These are phyloP conservation scores for Neodiprion virginianus DNA, from an alignment of 1,140 invertebrate genomes.

Conservation along the genomic window DNA sequence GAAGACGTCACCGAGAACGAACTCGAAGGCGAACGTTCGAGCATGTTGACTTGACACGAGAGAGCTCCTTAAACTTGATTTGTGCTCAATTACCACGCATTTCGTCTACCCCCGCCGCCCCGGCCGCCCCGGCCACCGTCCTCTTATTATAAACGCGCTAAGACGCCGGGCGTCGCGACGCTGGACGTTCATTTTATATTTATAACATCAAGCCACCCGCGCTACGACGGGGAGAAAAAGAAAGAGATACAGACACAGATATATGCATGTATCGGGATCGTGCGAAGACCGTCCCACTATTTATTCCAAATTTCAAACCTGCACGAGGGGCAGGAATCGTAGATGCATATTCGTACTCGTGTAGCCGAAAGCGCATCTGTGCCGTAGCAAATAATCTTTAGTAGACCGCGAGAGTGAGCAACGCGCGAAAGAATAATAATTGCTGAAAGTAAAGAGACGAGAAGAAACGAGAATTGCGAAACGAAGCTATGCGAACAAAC, in stretches of 20 bases:
- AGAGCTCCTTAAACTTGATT: conserved; percentile 60
- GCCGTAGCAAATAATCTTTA: too few species aligned
- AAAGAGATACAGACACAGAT: too few species aligned
- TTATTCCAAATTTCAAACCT: conserved; percentile 56
- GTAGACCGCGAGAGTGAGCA: too few species aligned
- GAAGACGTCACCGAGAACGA: background rate
- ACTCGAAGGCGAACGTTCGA: background rate
- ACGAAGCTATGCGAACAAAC: too few species aligned
- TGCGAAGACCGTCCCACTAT: conserved; percentile 39
- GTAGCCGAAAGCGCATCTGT: too few species aligned
- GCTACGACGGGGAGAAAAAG: background rate
- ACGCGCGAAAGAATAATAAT: too few species aligned
- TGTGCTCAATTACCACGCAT: conserved; percentile 61
- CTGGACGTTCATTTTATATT: conserved; percentile 14
- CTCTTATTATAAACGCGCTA: conserved; percentile 36
- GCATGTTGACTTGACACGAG: conserved; percentile 37
- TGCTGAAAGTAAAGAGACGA: too few species aligned
- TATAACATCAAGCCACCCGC: conserved; percentile 5
- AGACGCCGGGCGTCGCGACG: conserved; percentile 41
- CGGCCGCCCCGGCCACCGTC: conserved; percentile 12
- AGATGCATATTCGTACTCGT: conserved; percentile 17
- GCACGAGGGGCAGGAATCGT: conserved; percentile 27
- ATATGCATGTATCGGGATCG: too few species aligned
- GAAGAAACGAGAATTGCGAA: too few species aligned
- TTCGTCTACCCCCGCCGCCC: background rate